These are phyloP conservation scores for Montipora foliosa DNA, from an alignment of 64 coral and sea anemone species.

Conservation along the genomic window DNA sequence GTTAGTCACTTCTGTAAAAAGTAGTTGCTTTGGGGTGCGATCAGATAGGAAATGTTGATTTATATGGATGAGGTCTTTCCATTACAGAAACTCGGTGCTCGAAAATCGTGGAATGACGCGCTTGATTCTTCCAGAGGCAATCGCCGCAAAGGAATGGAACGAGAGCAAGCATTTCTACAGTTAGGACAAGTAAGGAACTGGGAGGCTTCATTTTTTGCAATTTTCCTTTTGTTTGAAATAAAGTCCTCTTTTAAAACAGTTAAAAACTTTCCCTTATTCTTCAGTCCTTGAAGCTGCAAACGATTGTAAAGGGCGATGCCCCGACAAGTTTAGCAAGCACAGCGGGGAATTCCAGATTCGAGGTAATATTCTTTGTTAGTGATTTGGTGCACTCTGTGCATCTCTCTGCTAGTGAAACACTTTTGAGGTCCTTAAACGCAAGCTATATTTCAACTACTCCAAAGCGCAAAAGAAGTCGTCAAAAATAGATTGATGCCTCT, in stretches of 20 bases:
- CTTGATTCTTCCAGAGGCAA: constrained; percentile 76
- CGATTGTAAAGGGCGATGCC: constrained; percentile 89
- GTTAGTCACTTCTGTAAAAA: no score
- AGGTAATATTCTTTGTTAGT: constrained; percentile 33
- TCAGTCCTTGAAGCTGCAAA: constrained; percentile 88
- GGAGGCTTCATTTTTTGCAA: neutral
- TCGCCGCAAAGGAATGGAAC: constrained; percentile 79
- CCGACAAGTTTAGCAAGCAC: constrained; percentile 88
- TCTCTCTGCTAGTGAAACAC: neutral
- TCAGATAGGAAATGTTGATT: no score
- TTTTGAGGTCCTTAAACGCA: neutral
- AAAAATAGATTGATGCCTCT: no score
- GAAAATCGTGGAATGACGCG: constrained; percentile 84
- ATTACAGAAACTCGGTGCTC: constrained; percentile 78
- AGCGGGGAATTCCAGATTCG: constrained; percentile 72
- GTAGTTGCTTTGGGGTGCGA: no score
- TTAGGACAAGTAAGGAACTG: constrained; percentile 77
- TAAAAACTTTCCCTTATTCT: neutral
- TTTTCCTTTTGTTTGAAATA: neutral
- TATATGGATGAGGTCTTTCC: neutral
- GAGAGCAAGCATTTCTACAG: constrained; percentile 87
- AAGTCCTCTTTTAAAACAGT: no score
- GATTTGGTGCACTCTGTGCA: neutral
- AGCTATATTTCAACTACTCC: no score
- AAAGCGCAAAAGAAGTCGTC: no score